Conservation (phyloP, 2,113 vertebrate species). For the Felis chaus region DNA sequence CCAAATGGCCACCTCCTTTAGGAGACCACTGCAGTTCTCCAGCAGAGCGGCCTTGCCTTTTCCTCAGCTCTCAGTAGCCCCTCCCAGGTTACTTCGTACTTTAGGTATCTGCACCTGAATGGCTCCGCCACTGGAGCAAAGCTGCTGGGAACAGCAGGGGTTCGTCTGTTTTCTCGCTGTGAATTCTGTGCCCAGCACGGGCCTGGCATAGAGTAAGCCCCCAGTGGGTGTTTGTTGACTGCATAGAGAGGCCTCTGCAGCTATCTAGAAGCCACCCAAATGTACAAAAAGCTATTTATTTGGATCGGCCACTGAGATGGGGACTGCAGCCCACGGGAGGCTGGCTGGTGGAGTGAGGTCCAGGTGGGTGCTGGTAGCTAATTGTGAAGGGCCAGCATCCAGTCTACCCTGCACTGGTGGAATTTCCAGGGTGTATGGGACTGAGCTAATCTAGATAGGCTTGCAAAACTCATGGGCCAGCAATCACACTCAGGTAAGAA, state of each 20-base stretch:
- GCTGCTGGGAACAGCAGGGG: not conserved
- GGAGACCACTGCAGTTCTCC: not conserved
- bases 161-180: not conserved
- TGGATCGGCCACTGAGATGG: not conserved
- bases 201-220: not conserved
- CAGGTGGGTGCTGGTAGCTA: not conserved
- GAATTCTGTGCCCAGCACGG: too few species aligned
- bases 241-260: not conserved
- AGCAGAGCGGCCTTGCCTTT: not conserved
- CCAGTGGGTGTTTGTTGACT: not conserved
- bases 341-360: not conserved
- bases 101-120: not conserved
- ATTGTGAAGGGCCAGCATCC: not conserved
- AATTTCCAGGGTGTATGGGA: not conserved
- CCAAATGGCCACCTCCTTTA: not conserved
- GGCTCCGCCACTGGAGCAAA: accelerated
- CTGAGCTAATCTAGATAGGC: not conserved
- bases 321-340: not conserved
- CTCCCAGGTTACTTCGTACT: not conserved
- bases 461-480: not conserved
- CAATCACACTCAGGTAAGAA: not conserved
- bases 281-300: not conserved
- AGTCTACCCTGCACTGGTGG: not conserved
- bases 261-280: not conserved
- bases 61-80: not conserved